Conservation (phyloP, 2,888 invertebrate species). For the Aplocera efformata region DNA sequence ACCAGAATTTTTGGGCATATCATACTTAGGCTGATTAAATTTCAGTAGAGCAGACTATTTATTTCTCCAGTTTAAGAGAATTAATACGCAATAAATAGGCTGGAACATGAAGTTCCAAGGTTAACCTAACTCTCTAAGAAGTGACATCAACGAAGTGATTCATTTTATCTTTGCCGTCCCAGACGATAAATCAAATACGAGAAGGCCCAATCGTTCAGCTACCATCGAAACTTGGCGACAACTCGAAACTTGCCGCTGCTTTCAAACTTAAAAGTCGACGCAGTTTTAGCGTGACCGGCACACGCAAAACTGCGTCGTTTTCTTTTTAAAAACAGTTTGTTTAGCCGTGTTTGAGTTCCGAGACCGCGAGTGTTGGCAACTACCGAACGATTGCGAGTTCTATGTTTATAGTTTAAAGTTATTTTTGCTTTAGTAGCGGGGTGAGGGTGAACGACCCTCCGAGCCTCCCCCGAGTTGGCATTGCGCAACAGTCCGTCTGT, state of each 20-base stretch:
- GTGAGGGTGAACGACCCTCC: conserved; percentile 55
- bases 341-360: conserved; percentile 7
- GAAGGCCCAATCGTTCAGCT: conserved; percentile 2
- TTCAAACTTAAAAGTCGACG: no score
- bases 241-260: conserved; percentile 13
- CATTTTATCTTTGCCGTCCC: no score
- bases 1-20: conserved; percentile 13
- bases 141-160: no score
- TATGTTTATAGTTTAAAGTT: conserved; percentile 21
- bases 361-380: conserved; percentile 1
- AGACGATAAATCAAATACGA: no score
- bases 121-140: no score
- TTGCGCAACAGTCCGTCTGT: conserved; percentile 42
- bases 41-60: not conserved
- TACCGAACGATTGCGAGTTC: conserved; percentile 6
- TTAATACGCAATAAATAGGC: no score
- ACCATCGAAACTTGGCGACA: conserved; percentile 9
- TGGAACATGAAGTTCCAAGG: no score
- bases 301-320: conserved; percentile 13
- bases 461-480: conserved; percentile 31
- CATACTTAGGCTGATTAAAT: conserved; percentile 5
- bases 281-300: no score
- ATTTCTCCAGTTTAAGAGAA: no score
- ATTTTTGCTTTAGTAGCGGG: conserved; percentile 12
- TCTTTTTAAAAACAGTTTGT: conserved; percentile 14